A percentile compares a stretch with the other conserved stretches of the same genome.
Evolutionary conservation across 1,140 invertebrate species (phyloP).

Genomic region (Dendrolimus kikuchii): DNA sequence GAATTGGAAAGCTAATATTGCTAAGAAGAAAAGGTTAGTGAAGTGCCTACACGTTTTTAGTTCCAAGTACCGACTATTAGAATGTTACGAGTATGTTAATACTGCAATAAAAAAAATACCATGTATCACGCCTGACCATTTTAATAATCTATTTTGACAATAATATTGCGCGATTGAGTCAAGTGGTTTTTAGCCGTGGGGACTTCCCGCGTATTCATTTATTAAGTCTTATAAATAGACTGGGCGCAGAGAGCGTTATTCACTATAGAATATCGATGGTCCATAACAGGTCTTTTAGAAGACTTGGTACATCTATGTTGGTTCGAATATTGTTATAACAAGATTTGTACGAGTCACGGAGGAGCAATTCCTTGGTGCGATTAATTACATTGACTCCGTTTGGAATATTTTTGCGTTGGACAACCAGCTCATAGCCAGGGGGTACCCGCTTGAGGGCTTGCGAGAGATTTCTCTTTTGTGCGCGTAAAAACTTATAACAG

Average conservation of each 20-base stretch:
- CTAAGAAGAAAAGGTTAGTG: slow-evolving; percentile 8
- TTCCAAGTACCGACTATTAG: slow-evolving; percentile 6
- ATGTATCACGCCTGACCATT: slow-evolving; percentile 1
- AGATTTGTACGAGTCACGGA: slow-evolving; percentile 6
- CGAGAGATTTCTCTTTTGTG: slow-evolving; percentile 4
- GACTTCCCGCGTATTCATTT: slow-evolving; percentile 5
- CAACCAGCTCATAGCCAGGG: slow-evolving; percentile 4
- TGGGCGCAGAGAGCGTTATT: slow-evolving; percentile 5
- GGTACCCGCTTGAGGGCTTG: slow-evolving; percentile 4
- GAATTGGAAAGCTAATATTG: slow-evolving; percentile 9
- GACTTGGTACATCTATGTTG: slow-evolving; percentile 6
- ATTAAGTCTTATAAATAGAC: slow-evolving; percentile 5
- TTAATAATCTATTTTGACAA: slow-evolving; percentile 8
- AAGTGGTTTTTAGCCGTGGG: slow-evolving; percentile 4
- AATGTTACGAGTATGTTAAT: slow-evolving; percentile 5
- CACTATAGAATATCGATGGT: slow-evolving; percentile 1
- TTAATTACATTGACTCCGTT: slow-evolving; percentile 7
- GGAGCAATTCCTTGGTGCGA: slow-evolving; percentile 8
- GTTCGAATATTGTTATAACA: slow-evolving; percentile 7
- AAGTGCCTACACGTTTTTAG: slow-evolving; percentile 6
- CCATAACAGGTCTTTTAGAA: not conserved
- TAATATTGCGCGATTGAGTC: slow-evolving; percentile 4
- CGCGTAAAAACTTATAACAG: slow-evolving; percentile 2
- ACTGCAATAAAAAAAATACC: slow-evolving; percentile 7
- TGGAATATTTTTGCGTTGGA: slow-evolving; percentile 5